Percentiles rank a stretch among this genome's conserved stretches.
Evolutionary conservation across 2,797 vertebrate species (phyloP).

Genomic region (Esox lucius): DNA sequence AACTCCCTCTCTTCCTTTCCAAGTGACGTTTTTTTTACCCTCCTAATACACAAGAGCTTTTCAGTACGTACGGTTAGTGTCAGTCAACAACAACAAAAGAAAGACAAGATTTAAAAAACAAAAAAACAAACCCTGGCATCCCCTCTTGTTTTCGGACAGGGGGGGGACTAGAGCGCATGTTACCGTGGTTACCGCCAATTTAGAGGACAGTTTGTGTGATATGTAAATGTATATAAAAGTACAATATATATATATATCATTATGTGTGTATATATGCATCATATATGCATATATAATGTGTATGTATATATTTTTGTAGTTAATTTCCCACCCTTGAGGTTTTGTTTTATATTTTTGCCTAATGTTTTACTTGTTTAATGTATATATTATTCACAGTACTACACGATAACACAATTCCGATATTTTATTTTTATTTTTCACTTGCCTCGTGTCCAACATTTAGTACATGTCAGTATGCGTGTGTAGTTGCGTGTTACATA

Average conservation of each 20-base stretch:
- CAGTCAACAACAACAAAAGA: conserved; percentile 49
- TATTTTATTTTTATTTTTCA: conserved; percentile 5
- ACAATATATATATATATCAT: conserved; percentile 79
- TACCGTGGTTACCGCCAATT: conserved; percentile 75
- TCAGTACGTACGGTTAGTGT: conserved; percentile 70
- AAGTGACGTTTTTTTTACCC: conserved; percentile 82
- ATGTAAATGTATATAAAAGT: conserved; percentile 75
- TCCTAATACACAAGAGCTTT: conserved; percentile 76
- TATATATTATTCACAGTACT: conserved; percentile 79
- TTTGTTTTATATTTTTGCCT: conserved; percentile 61
- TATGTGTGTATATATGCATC: conserved; percentile 77
- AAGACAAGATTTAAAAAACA: conserved; percentile 28
- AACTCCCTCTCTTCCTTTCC: conserved; percentile 82
- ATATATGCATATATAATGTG: conserved; percentile 80
- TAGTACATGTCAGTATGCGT: conserved; percentile 70
- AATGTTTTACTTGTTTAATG: conserved; percentile 73
- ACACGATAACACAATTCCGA: conserved; percentile 56
- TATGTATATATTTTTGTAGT: conserved; percentile 79
- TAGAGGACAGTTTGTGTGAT: conserved; percentile 75
- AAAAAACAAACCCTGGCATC: conserved; percentile 62
- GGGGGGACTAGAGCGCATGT: conserved; percentile 60
- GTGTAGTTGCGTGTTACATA: conserved; percentile 11
- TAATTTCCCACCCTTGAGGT: conserved; percentile 60
- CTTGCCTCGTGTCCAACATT: conserved; percentile 22
- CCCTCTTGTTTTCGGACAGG: conserved; percentile 65